Conservation (phyloP, 2,113 vertebrate genomes). For the Hypomesus transpacificus region DNA sequence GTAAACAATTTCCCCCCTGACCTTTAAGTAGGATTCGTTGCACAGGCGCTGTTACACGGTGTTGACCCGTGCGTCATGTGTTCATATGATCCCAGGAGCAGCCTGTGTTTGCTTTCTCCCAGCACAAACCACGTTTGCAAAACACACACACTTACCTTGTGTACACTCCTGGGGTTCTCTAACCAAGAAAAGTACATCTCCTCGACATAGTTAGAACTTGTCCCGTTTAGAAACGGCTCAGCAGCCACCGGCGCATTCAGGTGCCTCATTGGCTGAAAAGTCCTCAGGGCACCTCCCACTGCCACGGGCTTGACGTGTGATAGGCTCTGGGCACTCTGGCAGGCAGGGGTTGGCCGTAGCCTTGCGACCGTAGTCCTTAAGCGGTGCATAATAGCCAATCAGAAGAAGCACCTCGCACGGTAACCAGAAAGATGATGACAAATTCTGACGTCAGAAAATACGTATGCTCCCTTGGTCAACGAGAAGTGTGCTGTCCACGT, state of each 20-base stretch:
- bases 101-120: not conserved
- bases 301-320: constrained; percentile 64
- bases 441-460: not conserved
- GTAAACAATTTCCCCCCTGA: not conserved
- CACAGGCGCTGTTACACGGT: too few species aligned
- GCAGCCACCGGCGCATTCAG: constrained; percentile 77
- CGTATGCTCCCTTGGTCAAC: too few species aligned
- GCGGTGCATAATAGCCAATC: constrained; percentile 79
- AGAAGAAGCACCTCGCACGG: constrained; percentile 15
- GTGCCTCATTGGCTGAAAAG: constrained; percentile 74
- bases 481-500: not conserved
- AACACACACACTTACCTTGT: constrained; percentile 81
- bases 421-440: constrained; percentile 2
- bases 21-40: not conserved
- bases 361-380: constrained; percentile 86
- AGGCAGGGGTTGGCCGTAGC: constrained; percentile 80
- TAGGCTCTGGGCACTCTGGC: constrained; percentile 74
- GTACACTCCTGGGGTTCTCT: constrained; percentile 92
- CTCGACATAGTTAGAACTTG: constrained; percentile 93
- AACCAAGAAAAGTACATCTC: constrained; percentile 96
- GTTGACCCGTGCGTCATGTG: too few species aligned
- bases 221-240: constrained; percentile 89
- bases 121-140: not conserved
- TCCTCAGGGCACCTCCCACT: constrained; percentile 72
- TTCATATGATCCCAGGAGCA: too few species aligned